phyloP scores from a whole-genome alignment of 2,888 invertebrate genomes.

The Strigamia transsilvanica region DNA sequence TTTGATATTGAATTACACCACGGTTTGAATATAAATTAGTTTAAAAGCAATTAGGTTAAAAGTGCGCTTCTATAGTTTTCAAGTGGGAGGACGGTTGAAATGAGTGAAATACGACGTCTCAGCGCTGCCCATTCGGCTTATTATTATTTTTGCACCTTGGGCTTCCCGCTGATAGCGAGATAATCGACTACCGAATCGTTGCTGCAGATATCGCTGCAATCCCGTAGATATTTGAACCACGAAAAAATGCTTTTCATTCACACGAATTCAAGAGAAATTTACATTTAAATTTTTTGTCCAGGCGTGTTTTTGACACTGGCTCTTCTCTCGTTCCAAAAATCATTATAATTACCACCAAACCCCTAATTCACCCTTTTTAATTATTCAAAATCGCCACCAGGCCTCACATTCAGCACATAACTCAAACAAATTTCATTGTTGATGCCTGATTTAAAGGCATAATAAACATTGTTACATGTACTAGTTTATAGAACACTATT shows the following conservation, averaged over 20 bases:
- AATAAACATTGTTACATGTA: conserved; percentile 15
- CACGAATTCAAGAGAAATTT: too few relatives aligned
- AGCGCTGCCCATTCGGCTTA: not conserved
- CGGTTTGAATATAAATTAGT: too few relatives aligned
- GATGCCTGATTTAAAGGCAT: not conserved
- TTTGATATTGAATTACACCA: too few relatives aligned
- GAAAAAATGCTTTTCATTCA: too few relatives aligned
- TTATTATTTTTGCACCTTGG: conserved; percentile 6
- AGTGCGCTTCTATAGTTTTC: not conserved
- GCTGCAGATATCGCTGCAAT: not conserved
- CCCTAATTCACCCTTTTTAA: not conserved
- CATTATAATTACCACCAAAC: too few relatives aligned
- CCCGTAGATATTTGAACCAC: too few relatives aligned
- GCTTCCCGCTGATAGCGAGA: not conserved
- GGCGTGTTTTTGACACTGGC: too few relatives aligned
- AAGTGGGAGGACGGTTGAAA: not conserved
- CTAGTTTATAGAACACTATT: not conserved
- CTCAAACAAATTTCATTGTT: too few relatives aligned
- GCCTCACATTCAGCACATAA: not conserved
- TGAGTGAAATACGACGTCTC: not conserved
- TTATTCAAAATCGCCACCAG: not conserved
- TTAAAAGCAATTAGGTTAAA: not conserved
- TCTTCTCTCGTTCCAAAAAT: too few relatives aligned
- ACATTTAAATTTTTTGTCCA: too few relatives aligned
- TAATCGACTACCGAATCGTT: not conserved